Evolutionary conservation across 1,140 invertebrate species (phyloP).

Genomic region (Drosophila erecta): DNA sequence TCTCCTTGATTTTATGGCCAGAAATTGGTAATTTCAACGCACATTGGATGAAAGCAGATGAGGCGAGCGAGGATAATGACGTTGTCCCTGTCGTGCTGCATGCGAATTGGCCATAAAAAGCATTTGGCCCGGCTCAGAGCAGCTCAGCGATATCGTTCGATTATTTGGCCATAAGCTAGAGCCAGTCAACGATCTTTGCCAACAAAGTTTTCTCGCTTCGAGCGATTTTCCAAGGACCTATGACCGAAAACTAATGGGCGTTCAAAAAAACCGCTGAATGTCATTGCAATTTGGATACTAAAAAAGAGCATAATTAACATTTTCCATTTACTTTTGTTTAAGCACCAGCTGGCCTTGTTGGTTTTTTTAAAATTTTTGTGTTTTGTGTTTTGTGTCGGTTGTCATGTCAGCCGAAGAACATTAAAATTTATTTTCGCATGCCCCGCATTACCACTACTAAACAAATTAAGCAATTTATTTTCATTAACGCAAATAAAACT

Average conservation of each 20-base stretch:
- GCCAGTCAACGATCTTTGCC: constrained; percentile 51
- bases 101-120: constrained; percentile 78
- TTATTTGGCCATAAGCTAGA: constrained; percentile 68
- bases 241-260: not conserved
- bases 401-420: constrained; percentile 26
- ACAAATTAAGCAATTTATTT: constrained; percentile 81
- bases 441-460: constrained; percentile 44
- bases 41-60: constrained; percentile 54
- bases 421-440: constrained; percentile 30
- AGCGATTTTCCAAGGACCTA: constrained; percentile 12
- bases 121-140: constrained; percentile 70
- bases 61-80: constrained; percentile 32
- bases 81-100: constrained; percentile 58
- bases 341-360: constrained; percentile 38
- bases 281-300: constrained; percentile 21
- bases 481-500: constrained; percentile 68
- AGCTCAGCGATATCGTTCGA: constrained; percentile 73
- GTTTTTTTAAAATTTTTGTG: constrained; percentile 1
- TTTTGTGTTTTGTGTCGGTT: no score
- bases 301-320: constrained; percentile 39
- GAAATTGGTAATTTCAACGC: constrained; percentile 77
- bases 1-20: constrained; percentile 76
- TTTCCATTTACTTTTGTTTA: constrained; percentile 52
- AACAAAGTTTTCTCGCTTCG: constrained; percentile 6
- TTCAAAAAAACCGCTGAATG: constrained; percentile 20